Evolutionary conservation across 1,140 invertebrate genomes (phyloP).

Genomic region (Stenopsyche tienmushanensis): DNA sequence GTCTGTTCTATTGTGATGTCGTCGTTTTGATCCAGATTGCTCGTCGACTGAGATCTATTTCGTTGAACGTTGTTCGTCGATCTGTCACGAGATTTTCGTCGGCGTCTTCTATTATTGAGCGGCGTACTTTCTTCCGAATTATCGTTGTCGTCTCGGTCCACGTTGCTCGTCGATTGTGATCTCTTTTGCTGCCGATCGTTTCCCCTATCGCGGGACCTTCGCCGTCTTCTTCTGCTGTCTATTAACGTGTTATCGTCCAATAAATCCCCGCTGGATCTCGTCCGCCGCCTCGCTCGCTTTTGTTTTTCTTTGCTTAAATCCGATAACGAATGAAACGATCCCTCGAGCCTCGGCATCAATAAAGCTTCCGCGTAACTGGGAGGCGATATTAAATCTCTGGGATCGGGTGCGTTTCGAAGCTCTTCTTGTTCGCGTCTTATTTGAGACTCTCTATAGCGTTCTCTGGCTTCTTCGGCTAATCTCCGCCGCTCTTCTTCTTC

Average conservation of each 20-base stretch:
- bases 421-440: constrained; percentile 60
- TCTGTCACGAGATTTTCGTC: too few relatives aligned
- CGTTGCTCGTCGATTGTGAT: constrained; percentile 45
- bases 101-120: too few relatives aligned
- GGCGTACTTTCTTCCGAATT: constrained; percentile 46
- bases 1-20: constrained; percentile 5
- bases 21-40: constrained; percentile 42
- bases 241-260: constrained; percentile 44
- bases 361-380: constrained; percentile 75
- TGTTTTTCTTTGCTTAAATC: constrained; percentile 50
- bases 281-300: constrained; percentile 52
- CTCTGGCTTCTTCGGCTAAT: constrained; percentile 58
- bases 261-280: constrained; percentile 55
- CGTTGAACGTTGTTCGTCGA: too few relatives aligned
- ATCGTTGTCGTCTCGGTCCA: constrained; percentile 39
- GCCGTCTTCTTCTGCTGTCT: constrained; percentile 44
- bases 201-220: constrained; percentile 43
- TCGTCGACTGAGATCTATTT: constrained; percentile 43
- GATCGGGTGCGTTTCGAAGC: constrained; percentile 60
- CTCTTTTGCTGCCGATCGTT: constrained; percentile 41
- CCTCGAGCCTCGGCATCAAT: constrained; percentile 64
- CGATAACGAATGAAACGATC: constrained; percentile 60
- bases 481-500: constrained; percentile 61
- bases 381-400: constrained; percentile 63
- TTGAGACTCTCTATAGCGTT: constrained; percentile 55